phyloP scores from a whole-genome alignment of 1,140 invertebrate species.

The Zaprionus vittiger region DNA sequence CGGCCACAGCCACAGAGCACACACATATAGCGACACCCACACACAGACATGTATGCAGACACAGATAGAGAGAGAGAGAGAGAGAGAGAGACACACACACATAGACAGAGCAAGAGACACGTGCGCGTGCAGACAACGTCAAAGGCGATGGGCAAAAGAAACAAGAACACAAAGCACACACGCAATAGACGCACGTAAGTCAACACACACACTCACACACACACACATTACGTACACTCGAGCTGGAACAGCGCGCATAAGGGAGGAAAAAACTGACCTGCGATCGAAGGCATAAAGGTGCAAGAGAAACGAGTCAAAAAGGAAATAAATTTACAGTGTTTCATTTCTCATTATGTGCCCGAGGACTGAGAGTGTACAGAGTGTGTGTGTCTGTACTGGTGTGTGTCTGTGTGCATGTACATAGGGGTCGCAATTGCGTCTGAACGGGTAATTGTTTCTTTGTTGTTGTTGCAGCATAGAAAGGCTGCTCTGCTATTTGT shows the following conservation, averaged over 20 bases:
- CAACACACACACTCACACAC: slow-evolving; percentile 30
- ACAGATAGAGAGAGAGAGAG: neutral
- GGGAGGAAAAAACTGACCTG: slow-evolving; percentile 57
- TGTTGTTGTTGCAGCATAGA: neutral
- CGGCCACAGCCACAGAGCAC: slow-evolving; percentile 10
- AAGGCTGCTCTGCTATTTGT: neutral
- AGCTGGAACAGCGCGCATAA: slow-evolving; percentile 28
- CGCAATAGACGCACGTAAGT: neutral
- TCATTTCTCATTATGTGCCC: slow-evolving; percentile 11
- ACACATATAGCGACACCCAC: slow-evolving; percentile 17
- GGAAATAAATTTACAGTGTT: slow-evolving; percentile 14
- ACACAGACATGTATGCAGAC: slow-evolving; percentile 7
- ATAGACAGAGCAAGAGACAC: slow-evolving; percentile 8
- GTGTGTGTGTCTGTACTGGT: neutral
- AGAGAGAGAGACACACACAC: neutral
- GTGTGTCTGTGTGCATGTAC: neutral
- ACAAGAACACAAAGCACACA: slow-evolving; percentile 15
- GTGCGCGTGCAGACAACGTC: slow-evolving; percentile 37
- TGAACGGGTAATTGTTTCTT: slow-evolving; percentile 13
- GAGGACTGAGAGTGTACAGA: slow-evolving; percentile 3
- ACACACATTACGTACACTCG: slow-evolving; percentile 19
- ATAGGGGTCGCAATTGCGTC: slow-evolving; percentile 31
- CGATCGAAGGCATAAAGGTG: slow-evolving; percentile 34
- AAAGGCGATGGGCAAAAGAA: slow-evolving; percentile 7
- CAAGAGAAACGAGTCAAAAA: neutral